Percentiles rank a stretch among this genome's conserved stretches.
Evolutionary conservation across 2,888 invertebrate genomes (phyloP).

Genomic region (Dasysyrphus albostriatus): DNA sequence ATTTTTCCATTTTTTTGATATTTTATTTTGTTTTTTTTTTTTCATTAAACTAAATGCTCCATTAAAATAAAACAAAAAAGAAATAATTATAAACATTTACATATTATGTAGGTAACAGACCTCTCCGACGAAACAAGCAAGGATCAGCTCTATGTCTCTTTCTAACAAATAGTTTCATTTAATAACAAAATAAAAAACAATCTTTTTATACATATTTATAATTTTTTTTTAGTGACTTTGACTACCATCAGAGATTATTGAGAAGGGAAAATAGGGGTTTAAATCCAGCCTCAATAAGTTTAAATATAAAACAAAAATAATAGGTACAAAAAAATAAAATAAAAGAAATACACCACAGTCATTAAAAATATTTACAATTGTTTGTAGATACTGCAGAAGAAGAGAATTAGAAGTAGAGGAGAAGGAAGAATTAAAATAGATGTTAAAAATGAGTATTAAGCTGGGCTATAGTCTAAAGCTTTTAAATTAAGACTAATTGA

Average conservation of each 20-base stretch:
- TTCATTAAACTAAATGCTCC: conserved; percentile 59
- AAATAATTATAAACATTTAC: conserved; percentile 64
- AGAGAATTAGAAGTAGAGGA: not conserved
- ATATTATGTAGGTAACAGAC: conserved; percentile 76
- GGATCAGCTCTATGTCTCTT: conserved; percentile 73
- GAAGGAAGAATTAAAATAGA: not conserved
- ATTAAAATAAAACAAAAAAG: conserved; percentile 63
- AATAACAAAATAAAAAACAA: conserved; percentile 48
- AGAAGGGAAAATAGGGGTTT: conserved; percentile 48
- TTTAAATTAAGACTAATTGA: conserved; percentile 12
- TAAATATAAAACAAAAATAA: conserved; percentile 45
- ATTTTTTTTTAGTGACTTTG: conserved; percentile 75
- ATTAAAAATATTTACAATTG: conserved; percentile 72
- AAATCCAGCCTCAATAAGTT: conserved; percentile 70
- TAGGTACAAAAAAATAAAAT: conserved; percentile 45
- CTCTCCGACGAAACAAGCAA: conserved; percentile 76
- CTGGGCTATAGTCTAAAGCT: not conserved
- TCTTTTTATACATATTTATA: conserved; percentile 33
- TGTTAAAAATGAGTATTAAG: conserved; percentile 21
- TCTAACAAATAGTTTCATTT: conserved; percentile 56
- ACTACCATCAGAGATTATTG: conserved; percentile 76
- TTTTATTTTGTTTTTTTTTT: conserved; percentile 28
- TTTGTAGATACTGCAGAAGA: conserved; percentile 64
- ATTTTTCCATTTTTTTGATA: conserved; percentile 57
- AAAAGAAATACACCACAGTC: conserved; percentile 71